Percentiles rank a stretch among this genome's conserved stretches.
Conservation (phyloP, 2,888 invertebrate species). For the Protodeltote pygarga region DNA sequence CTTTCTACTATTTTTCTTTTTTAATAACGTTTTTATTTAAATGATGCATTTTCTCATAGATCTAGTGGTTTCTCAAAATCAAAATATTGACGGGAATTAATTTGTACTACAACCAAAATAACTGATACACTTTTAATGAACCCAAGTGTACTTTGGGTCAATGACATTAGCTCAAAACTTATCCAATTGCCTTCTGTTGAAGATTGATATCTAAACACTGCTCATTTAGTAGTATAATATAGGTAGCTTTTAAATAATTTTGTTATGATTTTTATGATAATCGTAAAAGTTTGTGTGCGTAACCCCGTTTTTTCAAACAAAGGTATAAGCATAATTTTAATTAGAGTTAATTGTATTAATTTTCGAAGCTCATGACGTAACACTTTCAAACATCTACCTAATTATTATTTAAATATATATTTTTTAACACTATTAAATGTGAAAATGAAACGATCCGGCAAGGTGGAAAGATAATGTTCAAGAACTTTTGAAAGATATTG, state of each 20-base stretch:
- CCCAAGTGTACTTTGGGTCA: conserved; percentile 22
- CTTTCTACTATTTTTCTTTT: too few relatives aligned
- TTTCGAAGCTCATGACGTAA: conserved; percentile 24
- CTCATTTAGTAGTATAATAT: conserved; percentile 37
- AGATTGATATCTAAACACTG: conserved; percentile 35
- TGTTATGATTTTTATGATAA: conserved; percentile 34
- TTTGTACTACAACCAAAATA: conserved; percentile 5
- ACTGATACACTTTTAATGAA: conserved; percentile 19
- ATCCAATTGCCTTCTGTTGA: conserved; percentile 32
- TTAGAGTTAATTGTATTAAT: conserved; percentile 36
- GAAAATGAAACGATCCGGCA: conserved; percentile 26
- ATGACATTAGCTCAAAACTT: conserved; percentile 22
- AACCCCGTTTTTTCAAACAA: conserved; percentile 15
- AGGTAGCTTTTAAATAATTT: conserved; percentile 49
- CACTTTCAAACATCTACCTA: conserved; percentile 41
- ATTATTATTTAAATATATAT: conserved; percentile 21
- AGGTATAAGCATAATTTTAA: conserved; percentile 23
- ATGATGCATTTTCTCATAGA: too few relatives aligned
- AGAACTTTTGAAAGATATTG: conserved; percentile 5
- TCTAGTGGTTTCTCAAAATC: too few relatives aligned
- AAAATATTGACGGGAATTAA: too few relatives aligned
- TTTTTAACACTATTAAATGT: conserved; percentile 29
- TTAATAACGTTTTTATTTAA: too few relatives aligned
- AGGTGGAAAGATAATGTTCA: conserved; percentile 19
- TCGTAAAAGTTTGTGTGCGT: conserved; percentile 36